Conservation (phyloP, 2,888 invertebrate genomes). For the Cataglyphis albicans region DNA sequence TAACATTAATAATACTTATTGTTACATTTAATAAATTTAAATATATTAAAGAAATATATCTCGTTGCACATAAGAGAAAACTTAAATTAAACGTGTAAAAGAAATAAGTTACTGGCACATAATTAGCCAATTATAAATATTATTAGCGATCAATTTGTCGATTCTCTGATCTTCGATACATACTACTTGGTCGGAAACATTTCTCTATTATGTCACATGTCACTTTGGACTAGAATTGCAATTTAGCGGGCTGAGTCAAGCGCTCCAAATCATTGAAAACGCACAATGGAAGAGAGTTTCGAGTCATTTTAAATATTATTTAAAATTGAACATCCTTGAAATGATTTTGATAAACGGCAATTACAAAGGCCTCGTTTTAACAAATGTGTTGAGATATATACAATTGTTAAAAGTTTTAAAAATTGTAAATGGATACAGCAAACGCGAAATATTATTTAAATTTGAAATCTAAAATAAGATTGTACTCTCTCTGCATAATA, state of each 20-base stretch:
- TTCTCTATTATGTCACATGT: conserved; percentile 30
- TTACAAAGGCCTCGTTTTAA: not conserved
- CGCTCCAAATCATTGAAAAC: not conserved
- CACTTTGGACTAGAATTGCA: conserved; percentile 62
- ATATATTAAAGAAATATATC: conserved; percentile 49
- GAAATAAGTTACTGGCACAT: conserved; percentile 43
- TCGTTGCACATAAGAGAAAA: conserved; percentile 38
- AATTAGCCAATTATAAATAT: conserved; percentile 16
- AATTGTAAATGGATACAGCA: not conserved
- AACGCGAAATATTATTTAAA: not conserved
- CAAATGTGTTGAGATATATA: not conserved
- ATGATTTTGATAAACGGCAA: not conserved
- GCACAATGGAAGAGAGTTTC: not conserved
- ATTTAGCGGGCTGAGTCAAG: conserved; percentile 26
- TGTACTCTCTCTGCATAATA: not conserved
- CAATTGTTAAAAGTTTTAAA: conserved; percentile 12
- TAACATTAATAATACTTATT: conserved; percentile 40
- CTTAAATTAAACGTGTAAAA: conserved; percentile 41
- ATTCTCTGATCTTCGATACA: conserved; percentile 17
- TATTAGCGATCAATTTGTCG: not conserved
- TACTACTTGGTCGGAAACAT: conserved; percentile 48
- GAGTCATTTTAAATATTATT: conserved; percentile 15
- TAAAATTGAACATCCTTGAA: not conserved
- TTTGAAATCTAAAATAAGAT: not conserved
- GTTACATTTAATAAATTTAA: conserved; percentile 41